These are phyloP conservation scores for Pantherophis alleghaniensis DNA, from an alignment of 2,797 vertebrate species.

Conservation along the genomic window DNA sequence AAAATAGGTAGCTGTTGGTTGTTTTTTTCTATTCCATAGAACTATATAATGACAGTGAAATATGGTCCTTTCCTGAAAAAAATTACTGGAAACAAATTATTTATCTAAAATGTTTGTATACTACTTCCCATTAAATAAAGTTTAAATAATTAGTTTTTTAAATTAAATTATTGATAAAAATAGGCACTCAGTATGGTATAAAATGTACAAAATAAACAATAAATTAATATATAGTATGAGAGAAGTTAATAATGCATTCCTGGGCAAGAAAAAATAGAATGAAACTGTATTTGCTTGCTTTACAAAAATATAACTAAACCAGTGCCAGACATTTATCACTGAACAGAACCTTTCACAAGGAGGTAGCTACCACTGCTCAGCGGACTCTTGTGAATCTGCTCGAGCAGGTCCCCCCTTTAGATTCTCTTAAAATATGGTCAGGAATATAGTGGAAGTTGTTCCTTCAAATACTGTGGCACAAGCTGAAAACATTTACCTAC, in stretches of 20 bases:
- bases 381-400: not conserved
- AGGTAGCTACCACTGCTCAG: not conserved
- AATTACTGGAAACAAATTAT: not conserved
- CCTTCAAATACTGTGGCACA: not conserved
- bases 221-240: not conserved
- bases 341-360: not conserved
- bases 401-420: not conserved
- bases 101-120: not conserved
- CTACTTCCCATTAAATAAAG: not conserved
- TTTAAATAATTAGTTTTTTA: not conserved
- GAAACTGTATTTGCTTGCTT: not conserved
- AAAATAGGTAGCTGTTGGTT: not conserved
- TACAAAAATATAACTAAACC: not conserved
- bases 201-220: not conserved
- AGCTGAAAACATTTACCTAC: not conserved
- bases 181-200: not conserved
- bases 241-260: not conserved
- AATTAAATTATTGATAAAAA: not conserved
- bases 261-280: not conserved
- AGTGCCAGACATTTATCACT: not conserved
- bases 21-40: not conserved
- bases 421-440: not conserved
- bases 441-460: not conserved
- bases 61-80: not conserved
- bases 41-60: not conserved